Conservation (phyloP, 2,113 vertebrate genomes). For the Thinocorus orbignyianus region DNA sequence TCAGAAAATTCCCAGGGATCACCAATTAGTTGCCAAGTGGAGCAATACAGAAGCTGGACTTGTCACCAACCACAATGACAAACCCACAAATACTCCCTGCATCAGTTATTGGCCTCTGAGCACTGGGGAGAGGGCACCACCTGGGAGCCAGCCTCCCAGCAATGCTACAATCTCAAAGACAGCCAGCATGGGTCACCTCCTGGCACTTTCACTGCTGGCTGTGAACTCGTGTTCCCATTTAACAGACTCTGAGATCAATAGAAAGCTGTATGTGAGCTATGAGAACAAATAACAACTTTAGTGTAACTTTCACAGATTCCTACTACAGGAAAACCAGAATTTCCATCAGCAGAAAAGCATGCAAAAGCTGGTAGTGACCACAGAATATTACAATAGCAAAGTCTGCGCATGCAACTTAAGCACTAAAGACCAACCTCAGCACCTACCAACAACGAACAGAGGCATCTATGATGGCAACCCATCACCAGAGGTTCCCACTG, state of each 20-base stretch:
- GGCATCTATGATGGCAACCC: neutral
- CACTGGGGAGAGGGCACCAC: neutral
- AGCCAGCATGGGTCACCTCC: neutral
- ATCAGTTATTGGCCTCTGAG: neutral
- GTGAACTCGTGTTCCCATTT: neutral
- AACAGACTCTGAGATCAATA: neutral
- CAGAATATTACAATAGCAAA: neutral
- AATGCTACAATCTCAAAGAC: neutral
- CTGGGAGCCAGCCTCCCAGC: neutral
- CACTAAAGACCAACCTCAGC: neutral
- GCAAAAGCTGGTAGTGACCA: neutral
- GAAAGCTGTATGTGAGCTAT: neutral
- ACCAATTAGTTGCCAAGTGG: neutral
- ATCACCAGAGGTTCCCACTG: rapidly evolving
- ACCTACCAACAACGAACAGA: neutral
- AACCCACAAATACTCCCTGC: neutral
- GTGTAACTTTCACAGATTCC: neutral
- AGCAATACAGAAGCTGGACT: neutral
- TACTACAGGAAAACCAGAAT: neutral
- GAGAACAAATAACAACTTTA: neutral
- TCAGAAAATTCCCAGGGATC: neutral
- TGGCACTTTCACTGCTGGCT: neutral
- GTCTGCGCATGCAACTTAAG: neutral
- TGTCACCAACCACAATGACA: rapidly evolving
- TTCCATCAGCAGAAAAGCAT: neutral